These are phyloP conservation scores for Pipistrellus pygmaeus DNA, from an alignment of 2,797 vertebrate genomes.

Conservation along the genomic window DNA sequence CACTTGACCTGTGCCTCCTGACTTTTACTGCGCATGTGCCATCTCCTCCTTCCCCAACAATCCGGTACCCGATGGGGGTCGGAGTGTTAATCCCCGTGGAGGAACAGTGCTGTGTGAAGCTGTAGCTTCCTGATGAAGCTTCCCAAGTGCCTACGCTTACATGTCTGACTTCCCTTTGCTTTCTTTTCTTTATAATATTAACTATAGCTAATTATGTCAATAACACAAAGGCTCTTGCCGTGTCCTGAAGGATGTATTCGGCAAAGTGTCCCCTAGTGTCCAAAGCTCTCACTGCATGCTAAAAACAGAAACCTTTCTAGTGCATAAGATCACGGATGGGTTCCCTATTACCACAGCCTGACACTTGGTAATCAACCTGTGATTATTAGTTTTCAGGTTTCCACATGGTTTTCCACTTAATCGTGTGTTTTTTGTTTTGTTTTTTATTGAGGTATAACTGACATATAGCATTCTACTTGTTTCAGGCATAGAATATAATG, in stretches of 20 bases:
- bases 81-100: not conserved
- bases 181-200: not conserved
- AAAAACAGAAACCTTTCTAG: not conserved
- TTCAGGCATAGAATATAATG: not conserved
- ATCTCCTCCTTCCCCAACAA: not conserved
- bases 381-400: slow-evolving; percentile 10
- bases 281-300: not conserved
- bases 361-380: not conserved
- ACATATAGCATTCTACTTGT: not conserved
- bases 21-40: not conserved
- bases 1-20: not conserved
- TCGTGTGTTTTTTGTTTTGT: not conserved
- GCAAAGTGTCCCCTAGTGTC: slow-evolving; percentile 55
- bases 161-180: not conserved
- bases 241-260: not conserved
- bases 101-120: not conserved
- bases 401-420: slow-evolving; percentile 16
- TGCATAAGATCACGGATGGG: not conserved
- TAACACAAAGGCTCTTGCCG: not conserved
- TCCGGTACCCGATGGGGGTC: not conserved
- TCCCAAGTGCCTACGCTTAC: not conserved
- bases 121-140: not conserved
- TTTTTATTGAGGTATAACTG: not conserved
- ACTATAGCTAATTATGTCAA: not conserved
- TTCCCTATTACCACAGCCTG: not conserved